A percentile compares a stretch with the other conserved stretches of the same genome.
Evolutionary conservation across 2,888 invertebrate genomes (phyloP).

Genomic region (Drosophila eohydei): DNA sequence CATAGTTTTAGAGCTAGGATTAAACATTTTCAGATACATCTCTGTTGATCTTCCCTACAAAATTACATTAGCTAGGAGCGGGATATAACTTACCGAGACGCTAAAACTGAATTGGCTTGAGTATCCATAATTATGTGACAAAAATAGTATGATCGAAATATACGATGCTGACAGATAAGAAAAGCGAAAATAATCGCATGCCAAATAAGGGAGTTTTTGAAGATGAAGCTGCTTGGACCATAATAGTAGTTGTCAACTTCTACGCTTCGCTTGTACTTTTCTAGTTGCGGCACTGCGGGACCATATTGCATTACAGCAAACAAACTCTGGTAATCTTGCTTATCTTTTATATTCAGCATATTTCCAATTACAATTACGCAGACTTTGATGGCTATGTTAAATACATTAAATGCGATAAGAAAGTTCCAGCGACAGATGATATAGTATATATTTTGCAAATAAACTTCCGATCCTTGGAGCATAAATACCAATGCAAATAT

Average conservation of each 20-base stretch:
- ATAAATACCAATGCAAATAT: conserved; percentile 97
- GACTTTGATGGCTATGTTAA: conserved; percentile 94
- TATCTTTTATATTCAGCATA: conserved; percentile 84
- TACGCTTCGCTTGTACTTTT: neutral
- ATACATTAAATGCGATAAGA: conserved; percentile 94
- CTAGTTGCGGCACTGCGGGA: neutral
- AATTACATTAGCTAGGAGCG: too few relatives aligned
- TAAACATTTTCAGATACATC: too few relatives aligned
- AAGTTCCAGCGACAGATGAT: conserved; percentile 95
- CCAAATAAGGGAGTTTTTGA: conserved; percentile 90
- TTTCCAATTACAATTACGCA: conserved; percentile 96
- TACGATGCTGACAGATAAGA: conserved; percentile 94
- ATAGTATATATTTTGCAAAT: conserved; percentile 92
- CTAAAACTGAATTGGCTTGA: conserved; percentile 96
- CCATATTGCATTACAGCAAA: conserved; percentile 49
- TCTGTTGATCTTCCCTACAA: too few relatives aligned
- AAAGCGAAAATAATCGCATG: conserved; percentile 97
- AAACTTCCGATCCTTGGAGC: conserved; percentile 99
- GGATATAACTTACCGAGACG: conserved; percentile 89
- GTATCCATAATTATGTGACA: conserved; percentile 98
- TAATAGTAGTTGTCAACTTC: conserved; percentile 37
- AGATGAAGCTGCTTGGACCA: conserved; percentile 81
- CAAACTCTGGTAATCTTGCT: conserved; percentile 45
- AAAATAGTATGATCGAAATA: conserved; percentile 98
- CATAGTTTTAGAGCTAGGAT: too few relatives aligned